Conservation (phyloP, 2,113 vertebrate species). For the Hydrolagus affinis region DNA sequence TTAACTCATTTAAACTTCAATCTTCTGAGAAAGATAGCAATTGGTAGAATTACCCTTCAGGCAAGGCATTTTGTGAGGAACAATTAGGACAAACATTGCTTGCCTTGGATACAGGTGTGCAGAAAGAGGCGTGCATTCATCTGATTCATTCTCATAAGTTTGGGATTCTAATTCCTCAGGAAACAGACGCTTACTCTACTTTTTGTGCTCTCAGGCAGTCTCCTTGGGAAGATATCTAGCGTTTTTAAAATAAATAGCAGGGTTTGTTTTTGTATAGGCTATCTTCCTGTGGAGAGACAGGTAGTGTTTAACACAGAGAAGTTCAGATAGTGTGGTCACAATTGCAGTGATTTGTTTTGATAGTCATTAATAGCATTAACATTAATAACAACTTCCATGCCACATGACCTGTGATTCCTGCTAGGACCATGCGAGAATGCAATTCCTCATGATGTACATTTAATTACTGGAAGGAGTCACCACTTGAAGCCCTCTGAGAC, state of each 20-base stretch:
- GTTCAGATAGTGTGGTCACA: not conserved
- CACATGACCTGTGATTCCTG: no score
- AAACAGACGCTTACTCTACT: not conserved
- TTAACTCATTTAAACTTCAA: not conserved
- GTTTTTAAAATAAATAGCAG: no score
- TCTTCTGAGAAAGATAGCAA: not conserved
- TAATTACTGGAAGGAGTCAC: no score
- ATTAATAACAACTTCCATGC: no score
- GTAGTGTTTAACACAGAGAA: not conserved
- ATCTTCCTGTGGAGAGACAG: not conserved
- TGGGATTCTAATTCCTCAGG: not conserved
- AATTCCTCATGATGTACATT: no score
- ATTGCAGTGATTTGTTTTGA: no score
- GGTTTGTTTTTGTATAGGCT: not conserved
- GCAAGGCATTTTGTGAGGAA: not conserved
- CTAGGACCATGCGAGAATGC: no score
- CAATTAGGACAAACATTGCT: not conserved
- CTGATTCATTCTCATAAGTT: not conserved
- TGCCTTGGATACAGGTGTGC: not conserved
- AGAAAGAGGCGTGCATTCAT: not conserved
- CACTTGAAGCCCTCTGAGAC: no score
- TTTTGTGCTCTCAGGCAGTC: not conserved
- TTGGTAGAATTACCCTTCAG: not conserved
- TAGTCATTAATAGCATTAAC: no score
- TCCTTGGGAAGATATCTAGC: no score